Percentiles rank a stretch among this genome's conserved stretches.
These are phyloP conservation scores for Ginglymostoma cirratum DNA, from an alignment of 2,113 vertebrate genomes.

Conservation along the genomic window DNA sequence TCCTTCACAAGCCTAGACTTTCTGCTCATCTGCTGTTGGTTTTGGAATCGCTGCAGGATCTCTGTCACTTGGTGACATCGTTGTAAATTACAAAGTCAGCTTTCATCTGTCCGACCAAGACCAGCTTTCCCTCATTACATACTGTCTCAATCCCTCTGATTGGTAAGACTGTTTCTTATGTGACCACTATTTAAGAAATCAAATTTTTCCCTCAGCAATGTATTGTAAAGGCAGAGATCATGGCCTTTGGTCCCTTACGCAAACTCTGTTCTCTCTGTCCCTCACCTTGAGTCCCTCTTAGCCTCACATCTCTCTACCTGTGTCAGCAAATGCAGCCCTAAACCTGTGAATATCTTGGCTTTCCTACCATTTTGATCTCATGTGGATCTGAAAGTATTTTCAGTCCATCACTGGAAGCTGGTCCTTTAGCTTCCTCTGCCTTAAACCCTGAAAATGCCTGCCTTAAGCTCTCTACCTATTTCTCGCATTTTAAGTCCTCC, in stretches of 20 bases:
- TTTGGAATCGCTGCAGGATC: not conserved
- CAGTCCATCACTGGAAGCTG: not conserved
- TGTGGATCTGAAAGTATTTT: not conserved
- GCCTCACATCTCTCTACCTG: not conserved
- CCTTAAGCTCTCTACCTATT: not conserved
- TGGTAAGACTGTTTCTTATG: not conserved
- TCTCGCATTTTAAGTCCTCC: not conserved
- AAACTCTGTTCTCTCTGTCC: not conserved
- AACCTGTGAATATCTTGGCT: not conserved
- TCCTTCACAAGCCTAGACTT: not conserved
- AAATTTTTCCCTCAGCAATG: not conserved
- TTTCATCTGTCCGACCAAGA: not conserved
- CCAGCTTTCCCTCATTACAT: not conserved
- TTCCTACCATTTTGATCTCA: not conserved
- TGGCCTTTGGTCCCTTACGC: not conserved
- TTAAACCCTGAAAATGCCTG: not conserved
- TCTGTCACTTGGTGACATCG: not conserved
- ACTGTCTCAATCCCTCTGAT: not conserved
- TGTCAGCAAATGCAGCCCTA: not conserved
- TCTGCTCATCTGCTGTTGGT: not conserved
- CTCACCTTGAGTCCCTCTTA: not conserved
- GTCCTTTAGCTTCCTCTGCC: no score
- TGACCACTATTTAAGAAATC: not conserved
- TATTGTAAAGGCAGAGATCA: not conserved
- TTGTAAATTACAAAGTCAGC: not conserved